Evolutionary conservation across 2,113 vertebrate genomes (phyloP).

Genomic region (Pleuronectes platessa): DNA sequence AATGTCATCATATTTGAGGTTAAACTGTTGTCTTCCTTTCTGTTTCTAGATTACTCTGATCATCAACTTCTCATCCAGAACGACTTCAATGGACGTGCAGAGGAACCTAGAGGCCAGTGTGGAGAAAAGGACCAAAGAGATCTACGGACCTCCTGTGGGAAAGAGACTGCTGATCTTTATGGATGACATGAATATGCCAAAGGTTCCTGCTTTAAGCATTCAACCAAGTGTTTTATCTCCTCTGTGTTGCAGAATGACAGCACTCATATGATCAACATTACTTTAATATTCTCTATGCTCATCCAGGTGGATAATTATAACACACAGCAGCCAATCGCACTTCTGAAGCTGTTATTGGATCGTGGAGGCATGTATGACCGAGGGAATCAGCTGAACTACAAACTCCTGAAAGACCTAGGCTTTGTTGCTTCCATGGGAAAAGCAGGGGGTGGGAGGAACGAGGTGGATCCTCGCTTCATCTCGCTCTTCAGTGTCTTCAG

Average conservation of each 20-base stretch:
- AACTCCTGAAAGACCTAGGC: slow-evolving; percentile 90
- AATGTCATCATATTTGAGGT: neutral
- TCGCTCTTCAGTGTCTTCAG: slow-evolving; percentile 95
- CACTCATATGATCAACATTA: neutral
- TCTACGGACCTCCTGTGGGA: slow-evolving; percentile 91
- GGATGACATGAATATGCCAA: slow-evolving; percentile 98
- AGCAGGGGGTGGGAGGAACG: slow-evolving; percentile 94
- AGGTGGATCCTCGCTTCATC: slow-evolving; percentile 92
- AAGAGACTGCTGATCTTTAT: slow-evolving; percentile 94
- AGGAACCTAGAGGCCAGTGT: slow-evolving; percentile 93
- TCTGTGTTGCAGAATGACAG: neutral
- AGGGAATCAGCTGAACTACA: slow-evolving; percentile 92
- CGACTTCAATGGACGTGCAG: slow-evolving; percentile 95
- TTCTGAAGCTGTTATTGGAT: slow-evolving; percentile 93
- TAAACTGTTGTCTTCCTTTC: slow-evolving; percentile 1
- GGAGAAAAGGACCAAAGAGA: slow-evolving; percentile 94
- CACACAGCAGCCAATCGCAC: slow-evolving; percentile 95
- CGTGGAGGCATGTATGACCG: slow-evolving; percentile 91
- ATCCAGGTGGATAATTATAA: slow-evolving; percentile 93
- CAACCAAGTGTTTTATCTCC: neutral
- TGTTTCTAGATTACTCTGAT: slow-evolving; percentile 85
- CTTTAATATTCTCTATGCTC: neutral
- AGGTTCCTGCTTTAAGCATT: slow-evolving; percentile 76
- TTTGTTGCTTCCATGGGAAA: slow-evolving; percentile 97
- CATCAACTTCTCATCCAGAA: slow-evolving; percentile 95